These are phyloP conservation scores for Calliopsis andreniformis DNA, from an alignment of 1,140 invertebrate species.

Conservation along the genomic window DNA sequence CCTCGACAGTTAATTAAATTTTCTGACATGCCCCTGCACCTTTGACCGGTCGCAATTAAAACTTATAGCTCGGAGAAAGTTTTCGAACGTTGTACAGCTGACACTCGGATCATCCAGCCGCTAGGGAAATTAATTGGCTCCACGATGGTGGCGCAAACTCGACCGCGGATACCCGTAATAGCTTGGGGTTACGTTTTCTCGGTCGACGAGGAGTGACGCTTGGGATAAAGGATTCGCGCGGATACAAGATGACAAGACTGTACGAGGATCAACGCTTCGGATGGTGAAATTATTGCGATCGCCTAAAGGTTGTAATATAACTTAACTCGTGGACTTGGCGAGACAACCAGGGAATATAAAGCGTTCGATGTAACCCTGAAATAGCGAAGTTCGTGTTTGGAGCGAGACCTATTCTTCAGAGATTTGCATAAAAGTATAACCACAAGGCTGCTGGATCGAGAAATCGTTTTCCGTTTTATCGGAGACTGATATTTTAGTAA, in stretches of 20 bases:
- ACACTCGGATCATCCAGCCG: slow-evolving; percentile 11
- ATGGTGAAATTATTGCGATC: slow-evolving; percentile 1
- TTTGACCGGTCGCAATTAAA: slow-evolving; percentile 53
- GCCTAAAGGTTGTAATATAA: neutral
- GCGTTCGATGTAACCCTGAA: neutral
- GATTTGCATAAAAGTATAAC: slow-evolving; percentile 13
- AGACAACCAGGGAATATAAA: neutral
- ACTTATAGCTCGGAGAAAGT: slow-evolving; percentile 40
- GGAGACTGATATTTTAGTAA: neutral
- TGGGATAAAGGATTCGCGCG: neutral
- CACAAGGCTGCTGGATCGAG: too few species aligned
- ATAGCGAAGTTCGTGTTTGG: neutral
- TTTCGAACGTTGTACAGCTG: neutral
- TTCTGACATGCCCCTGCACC: slow-evolving; percentile 31
- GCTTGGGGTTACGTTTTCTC: neutral
- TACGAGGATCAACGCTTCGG: neutral
- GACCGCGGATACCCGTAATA: neutral
- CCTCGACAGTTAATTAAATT: slow-evolving; percentile 49
- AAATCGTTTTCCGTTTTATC: neutral
- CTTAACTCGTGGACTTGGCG: neutral
- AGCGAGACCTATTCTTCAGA: neutral
- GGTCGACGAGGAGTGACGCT: too few species aligned
- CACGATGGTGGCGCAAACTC: neutral
- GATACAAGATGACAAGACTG: neutral
- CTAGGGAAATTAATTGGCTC: slow-evolving; percentile 45